Conservation (phyloP, 2,113 vertebrate genomes). For the zebrafish (Danio rerio) region GRCz12tu NC_133181.1:36241001-36241500, state of each 20-base stretch:
- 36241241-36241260: constrained; percentile 13
- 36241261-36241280: constrained; percentile 51
- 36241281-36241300: not conserved
- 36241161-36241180: not conserved
- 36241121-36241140: not conserved
- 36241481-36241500: too few relatives aligned
- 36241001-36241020: constrained; percentile 34
- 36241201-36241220: constrained; percentile 23
- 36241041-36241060: constrained; percentile 1
- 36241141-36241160: not conserved
- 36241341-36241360: not conserved
- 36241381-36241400: not conserved
- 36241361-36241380: not conserved
- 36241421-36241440: not conserved
- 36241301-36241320: not conserved
- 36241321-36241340: not conserved
- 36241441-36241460: not conserved
- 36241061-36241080: not conserved
- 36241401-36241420: not conserved
- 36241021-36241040: not conserved
- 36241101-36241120: not conserved
- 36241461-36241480: too few relatives aligned
- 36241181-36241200: constrained; percentile 15
- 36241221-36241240: constrained; percentile 27
- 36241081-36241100: not conserved